Evolutionary conservation across 1,140 invertebrate species (phyloP).

Genomic region (Maniola jurtina): DNA sequence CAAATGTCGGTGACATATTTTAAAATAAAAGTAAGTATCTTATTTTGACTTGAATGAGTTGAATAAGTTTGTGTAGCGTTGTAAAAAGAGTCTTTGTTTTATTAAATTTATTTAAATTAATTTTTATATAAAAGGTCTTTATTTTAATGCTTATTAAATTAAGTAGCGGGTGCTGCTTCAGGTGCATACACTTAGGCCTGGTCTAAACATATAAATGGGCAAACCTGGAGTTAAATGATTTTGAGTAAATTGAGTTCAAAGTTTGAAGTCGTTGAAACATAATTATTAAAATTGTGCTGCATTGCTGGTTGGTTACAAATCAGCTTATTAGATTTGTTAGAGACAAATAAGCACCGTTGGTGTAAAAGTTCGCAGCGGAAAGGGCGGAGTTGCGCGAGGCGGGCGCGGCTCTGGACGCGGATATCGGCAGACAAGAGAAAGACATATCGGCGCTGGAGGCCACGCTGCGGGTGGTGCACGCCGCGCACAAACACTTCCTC

Average conservation of each 20-base stretch:
- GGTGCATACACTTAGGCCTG: too few relatives aligned
- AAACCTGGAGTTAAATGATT: too few relatives aligned
- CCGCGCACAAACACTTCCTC: slow-evolving; percentile 83
- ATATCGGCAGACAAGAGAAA: slow-evolving; percentile 83
- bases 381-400: slow-evolving; percentile 83
- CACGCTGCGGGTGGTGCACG: slow-evolving; percentile 83
- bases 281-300: too few relatives aligned
- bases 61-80: neutral
- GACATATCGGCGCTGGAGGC: slow-evolving; percentile 88
- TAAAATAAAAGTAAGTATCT: slow-evolving; percentile 80
- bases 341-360: neutral
- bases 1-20: slow-evolving; percentile 82
- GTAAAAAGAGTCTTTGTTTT: neutral
- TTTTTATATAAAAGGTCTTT: too few relatives aligned
- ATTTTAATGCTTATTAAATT: too few relatives aligned
- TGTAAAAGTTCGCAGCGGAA: slow-evolving; percentile 80
- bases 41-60: neutral
- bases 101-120: too few relatives aligned
- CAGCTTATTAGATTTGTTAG: neutral
- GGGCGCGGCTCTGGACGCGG: slow-evolving; percentile 84
- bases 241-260: too few relatives aligned
- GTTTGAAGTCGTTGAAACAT: too few relatives aligned
- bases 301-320: too few relatives aligned
- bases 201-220: too few relatives aligned
- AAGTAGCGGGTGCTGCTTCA: too few relatives aligned